These are phyloP conservation scores for Mellilla xanthometata DNA, from an alignment of 2,888 invertebrate species.

Conservation along the genomic window DNA sequence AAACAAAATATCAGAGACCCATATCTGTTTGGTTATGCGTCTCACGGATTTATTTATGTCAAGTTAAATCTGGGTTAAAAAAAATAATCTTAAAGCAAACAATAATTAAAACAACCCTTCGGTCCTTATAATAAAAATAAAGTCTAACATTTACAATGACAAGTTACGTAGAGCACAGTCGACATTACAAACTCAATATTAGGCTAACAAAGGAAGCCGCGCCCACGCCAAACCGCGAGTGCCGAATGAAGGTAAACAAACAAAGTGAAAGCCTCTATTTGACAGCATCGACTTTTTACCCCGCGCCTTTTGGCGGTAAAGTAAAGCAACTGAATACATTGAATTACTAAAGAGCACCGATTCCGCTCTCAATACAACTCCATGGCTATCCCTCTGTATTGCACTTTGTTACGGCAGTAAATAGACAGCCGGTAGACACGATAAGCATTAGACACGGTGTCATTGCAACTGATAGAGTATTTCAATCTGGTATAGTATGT, in stretches of 20 bases:
- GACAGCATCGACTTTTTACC: neutral
- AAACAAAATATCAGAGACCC: conserved; percentile 1
- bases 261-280: conserved; percentile 3
- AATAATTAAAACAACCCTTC: no score
- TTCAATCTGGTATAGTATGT: conserved; percentile 10
- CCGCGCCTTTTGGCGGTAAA: neutral
- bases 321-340: conserved; percentile 8
- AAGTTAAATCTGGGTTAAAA: no score
- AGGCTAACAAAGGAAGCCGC: no score
- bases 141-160: no score
- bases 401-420: conserved; percentile 24
- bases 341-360: conserved; percentile 23
- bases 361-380: conserved; percentile 16
- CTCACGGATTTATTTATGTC: neutral
- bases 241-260: conserved; percentile 9
- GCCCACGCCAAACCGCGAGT: neutral
- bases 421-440: conserved; percentile 27
- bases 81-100: no score
- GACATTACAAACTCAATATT: no score
- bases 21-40: neutral
- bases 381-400: conserved; percentile 18
- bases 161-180: no score
- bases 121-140: no score
- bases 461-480: conserved; percentile 2
- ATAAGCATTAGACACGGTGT: conserved; percentile 21